These are phyloP conservation scores for Perca schrenkii DNA, from an alignment of 2,113 vertebrate species.

Conservation along the genomic window DNA sequence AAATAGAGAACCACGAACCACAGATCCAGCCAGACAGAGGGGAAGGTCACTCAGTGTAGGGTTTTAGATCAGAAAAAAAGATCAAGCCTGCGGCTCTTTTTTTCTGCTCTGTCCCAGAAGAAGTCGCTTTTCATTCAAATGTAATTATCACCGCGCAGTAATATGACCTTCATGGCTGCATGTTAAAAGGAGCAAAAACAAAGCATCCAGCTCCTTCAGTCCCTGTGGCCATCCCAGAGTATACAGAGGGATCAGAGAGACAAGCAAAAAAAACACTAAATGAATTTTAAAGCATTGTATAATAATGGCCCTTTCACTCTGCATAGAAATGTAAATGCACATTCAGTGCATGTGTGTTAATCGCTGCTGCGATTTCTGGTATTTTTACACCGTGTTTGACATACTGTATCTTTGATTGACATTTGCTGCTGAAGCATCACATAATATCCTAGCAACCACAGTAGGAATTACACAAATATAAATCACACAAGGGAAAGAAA, in stretches of 20 bases:
- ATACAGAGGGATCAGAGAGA: conserved; percentile 77
- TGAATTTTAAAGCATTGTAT: conserved; percentile 62
- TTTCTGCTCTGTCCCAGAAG: conserved; percentile 69
- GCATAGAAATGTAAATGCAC: conserved; percentile 49
- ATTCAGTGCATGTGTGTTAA: conserved; percentile 34
- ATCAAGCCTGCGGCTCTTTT: conserved; percentile 77
- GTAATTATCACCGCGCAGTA: conserved; percentile 79
- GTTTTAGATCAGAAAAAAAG: conserved; percentile 78
- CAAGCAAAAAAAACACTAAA: conserved; percentile 70
- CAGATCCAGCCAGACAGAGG: conserved; percentile 69
- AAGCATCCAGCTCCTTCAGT: conserved; percentile 74
- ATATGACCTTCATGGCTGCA: conserved; percentile 83
- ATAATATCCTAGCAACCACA: conserved; percentile 67
- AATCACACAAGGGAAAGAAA: conserved; percentile 39
- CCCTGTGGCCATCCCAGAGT: conserved; percentile 73
- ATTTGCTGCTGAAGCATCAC: conserved; percentile 55
- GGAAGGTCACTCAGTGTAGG: conserved; percentile 76
- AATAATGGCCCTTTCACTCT: conserved; percentile 60
- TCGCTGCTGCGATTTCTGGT: conserved; percentile 31
- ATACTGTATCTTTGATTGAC: conserved; percentile 59
- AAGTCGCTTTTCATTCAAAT: conserved; percentile 83
- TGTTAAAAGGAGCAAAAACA: conserved; percentile 80
- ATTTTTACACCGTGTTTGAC: conserved; percentile 52
- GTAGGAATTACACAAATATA: conserved; percentile 57
- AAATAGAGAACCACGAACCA: conserved; percentile 67